Base-by-base conservation (phyloP, 1,140 invertebrate species). In the Drosophila bipectinata region DNA sequence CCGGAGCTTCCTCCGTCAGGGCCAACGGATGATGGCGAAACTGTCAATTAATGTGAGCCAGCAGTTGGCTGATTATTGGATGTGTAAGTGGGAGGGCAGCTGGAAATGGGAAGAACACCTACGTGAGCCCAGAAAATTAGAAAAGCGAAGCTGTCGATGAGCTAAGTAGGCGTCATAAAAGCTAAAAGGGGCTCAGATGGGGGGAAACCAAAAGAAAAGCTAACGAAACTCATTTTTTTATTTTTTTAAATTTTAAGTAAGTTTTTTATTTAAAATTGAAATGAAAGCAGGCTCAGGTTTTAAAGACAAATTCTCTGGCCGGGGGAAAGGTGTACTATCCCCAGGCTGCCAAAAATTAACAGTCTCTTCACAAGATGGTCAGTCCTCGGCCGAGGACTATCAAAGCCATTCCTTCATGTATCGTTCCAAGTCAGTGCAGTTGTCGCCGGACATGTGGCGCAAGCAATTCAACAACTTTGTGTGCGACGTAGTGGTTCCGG, bases 21-120 rank as follows among this genome's bases (percentile, higher is more conserved):
- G 18, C 30, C 64, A 75, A 57, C 62, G 26, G 26, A 28, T 60
- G 72, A 77, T 68, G 55, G 72, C 61, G 45, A 34, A 58, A 72
- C 76, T 72, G 72, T 67, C 80, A 84, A 69, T 79, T 79, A 84
- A 68, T 67, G 58, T 54, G 37, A 51, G 39, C 62, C 52, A 61
- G 41, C 72, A 76, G 73, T 68, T 57, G 51, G 9, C 41, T 67
- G 54, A 64, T 73, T 49, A 63, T 63, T 57, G 52, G 57, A 48
- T 26, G 52, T 51, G 58, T 30, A 28, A 5, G 37, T 37, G 9
- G 26, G 26, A 9, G 21, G 26, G 10, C 9, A 30, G 15, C 12
- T 5, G n/a, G 15, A n/a, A 9, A 18, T 10, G 15, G 15, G n/a
- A 49, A 26, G 10, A 47, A n/a, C 4, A 41, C 10, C n/a, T 9